Percentiles rank a stretch among this genome's conserved stretches.
Conservation (phyloP, 2,113 vertebrate genomes). For the Cyanoderma ruficeps region DNA sequence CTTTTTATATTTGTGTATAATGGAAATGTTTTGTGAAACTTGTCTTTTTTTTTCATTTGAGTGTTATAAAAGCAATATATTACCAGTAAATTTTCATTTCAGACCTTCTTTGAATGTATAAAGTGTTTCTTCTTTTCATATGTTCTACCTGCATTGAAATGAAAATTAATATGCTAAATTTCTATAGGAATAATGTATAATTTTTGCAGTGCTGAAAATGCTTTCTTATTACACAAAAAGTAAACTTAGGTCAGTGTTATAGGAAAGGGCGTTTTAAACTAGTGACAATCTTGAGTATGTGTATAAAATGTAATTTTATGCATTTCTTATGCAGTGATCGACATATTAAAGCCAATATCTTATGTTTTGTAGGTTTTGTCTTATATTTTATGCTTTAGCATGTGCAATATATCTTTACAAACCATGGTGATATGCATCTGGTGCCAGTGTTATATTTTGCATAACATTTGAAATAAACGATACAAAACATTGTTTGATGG, state of each 20-base stretch:
- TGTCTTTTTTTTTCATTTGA: constrained; percentile 57
- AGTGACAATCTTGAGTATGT: constrained; percentile 85
- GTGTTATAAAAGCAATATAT: constrained; percentile 82
- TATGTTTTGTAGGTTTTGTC: constrained; percentile 74
- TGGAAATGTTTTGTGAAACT: constrained; percentile 74
- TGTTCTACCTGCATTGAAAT: constrained; percentile 74
- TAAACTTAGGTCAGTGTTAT: constrained; percentile 82
- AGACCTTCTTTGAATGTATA: constrained; percentile 73
- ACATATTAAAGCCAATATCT: constrained; percentile 73
- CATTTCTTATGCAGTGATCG: constrained; percentile 74
- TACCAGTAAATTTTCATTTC: constrained; percentile 76
- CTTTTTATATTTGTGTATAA: constrained; percentile 83
- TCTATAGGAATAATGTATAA: constrained; percentile 72
- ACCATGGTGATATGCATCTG: constrained; percentile 73
- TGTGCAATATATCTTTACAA: constrained; percentile 83
- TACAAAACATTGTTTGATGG: constrained; percentile 72
- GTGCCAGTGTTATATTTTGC: constrained; percentile 83
- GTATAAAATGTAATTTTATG: constrained; percentile 73
- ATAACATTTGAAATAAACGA: constrained; percentile 76
- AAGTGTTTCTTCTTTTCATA: constrained; percentile 63
- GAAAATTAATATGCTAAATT: constrained; percentile 73
- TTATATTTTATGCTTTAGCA: constrained; percentile 79
- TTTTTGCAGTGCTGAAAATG: constrained; percentile 76
- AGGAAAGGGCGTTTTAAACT: constrained; percentile 76
- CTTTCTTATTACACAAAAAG: constrained; percentile 74